Percentiles rank a stretch among this genome's conserved stretches.
These are phyloP conservation scores for Escarpia spicata DNA, from an alignment of 2,888 invertebrate species.

Conservation along the genomic window DNA sequence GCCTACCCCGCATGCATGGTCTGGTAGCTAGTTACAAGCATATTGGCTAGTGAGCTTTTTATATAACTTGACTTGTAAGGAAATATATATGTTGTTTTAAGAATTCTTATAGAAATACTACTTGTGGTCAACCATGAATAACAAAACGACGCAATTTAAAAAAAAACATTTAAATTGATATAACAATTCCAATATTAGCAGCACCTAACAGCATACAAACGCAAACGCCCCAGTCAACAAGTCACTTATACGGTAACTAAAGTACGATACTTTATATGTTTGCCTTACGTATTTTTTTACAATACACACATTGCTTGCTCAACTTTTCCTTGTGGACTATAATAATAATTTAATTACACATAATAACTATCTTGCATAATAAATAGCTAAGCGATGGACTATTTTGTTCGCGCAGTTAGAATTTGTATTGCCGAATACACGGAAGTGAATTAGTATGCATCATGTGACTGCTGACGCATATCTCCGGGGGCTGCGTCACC, in stretches of 20 bases:
- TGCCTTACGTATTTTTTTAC: neutral
- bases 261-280: neutral
- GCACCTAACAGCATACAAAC: neutral
- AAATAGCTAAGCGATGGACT: neutral
- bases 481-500: conserved; percentile 16
- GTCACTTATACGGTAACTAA: neutral
- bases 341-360: neutral
- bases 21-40: neutral
- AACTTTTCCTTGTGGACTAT: neutral
- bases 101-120: neutral
- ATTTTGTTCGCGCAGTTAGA: conserved; percentile 13
- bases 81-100: neutral
- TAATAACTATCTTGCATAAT: neutral
- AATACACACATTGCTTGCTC: neutral
- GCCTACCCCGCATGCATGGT: neutral
- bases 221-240: neutral
- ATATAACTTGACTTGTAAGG: neutral
- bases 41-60: neutral
- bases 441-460: conserved; percentile 16
- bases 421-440: conserved; percentile 1
- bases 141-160: neutral
- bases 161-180: neutral
- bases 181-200: neutral
- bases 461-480: conserved; percentile 16
- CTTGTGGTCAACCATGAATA: neutral